Base-by-base conservation (phyloP, 2,113 vertebrate genomes). In the Shinisaurus crocodilurus region DNA sequence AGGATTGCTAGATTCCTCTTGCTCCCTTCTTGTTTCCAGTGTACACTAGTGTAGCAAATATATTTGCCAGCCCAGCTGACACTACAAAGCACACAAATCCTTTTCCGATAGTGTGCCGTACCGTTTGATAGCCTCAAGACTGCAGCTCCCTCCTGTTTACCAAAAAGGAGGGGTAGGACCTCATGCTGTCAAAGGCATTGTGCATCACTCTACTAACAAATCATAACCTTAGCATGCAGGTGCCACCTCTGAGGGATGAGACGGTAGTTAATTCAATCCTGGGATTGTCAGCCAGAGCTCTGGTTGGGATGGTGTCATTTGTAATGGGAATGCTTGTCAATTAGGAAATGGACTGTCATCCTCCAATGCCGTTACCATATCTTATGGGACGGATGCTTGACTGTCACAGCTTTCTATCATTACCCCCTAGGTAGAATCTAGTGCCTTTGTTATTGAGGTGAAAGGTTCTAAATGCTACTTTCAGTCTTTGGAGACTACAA, bases 121-220 rank as follows among this genome's bases (percentile, higher is more conserved):
- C 18, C 20, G 3, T 40, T 54, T 27, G 76, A 60, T 9, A 45
- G 27, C 29, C 12, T 16, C 20, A 54, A 0, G 0, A 29, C 1
- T 57, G 3, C 0, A 1, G 48, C 85, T 85, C 72, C 74, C 27
- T 85, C 12, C 65, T 37, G 5, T 40, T 88, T 85, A 80, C 48
- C 34, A 54, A 54, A 75, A 54, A 34, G 48, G 50, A 86, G 34
- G 45, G 48, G 40, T 40, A 7, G 3, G 20, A n/a, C 20, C 48
- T 57, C 3, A 13, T 15, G n/a, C 70, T 86, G 85, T 75, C 85
- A 75, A 69, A 32, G 43, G 25, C 75, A 67, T 16, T 29, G 37
- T n/a, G 18, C 40, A 65, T 83, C 48, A 75, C 29, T 23, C 29
- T n/a, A 3, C 23, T 85, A 10, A 86, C 1, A 27, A n/a, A n/a